Evolutionary conservation across 2,113 vertebrate species (phyloP), one percentile per base, ranked within the genome.

Genomic region (Procavia capensis): DNA sequence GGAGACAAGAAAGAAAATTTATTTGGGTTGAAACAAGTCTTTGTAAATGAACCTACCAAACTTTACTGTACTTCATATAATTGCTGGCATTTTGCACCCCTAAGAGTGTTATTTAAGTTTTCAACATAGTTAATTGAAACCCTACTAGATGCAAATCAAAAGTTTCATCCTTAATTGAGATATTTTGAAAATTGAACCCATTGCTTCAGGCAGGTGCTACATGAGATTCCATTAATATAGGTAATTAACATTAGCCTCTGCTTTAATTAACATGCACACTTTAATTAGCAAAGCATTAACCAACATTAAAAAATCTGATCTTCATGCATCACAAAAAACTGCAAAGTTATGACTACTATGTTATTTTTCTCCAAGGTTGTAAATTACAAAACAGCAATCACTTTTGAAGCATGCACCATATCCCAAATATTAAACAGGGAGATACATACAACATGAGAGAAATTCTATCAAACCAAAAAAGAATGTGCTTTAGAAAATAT

Each of bases 201-300:
- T 98, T 98, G 99, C 99, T 99, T 99, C 98, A 99, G 99, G 99
- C 99, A 99, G 99, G 99, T 99, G 99, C 98, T 99, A 99, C 99
- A 99, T 98, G 98, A 99, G 99, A 99, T 99, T 99, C 99, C 99
- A 99, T 99, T 99, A 99, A 99, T 99, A 99, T 99, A 99, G 99
- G 99, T 99, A 99, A 99, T 99, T 99, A 99, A 99, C 99, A 99
- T 99, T 99, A 99, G 99, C 99, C 99, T 99, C 99, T 99, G 99
- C 99, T 99, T 99, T 99, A 99, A 99, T 99, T 99, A 99, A 99
- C 99, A 99, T 99, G 99, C 99, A 99, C 99, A 99, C 99, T 99
- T 99, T 99, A 99, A 99, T 99, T 99, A 99, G 99, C 98, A 99
- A 99, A 99, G 99, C 99, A 99, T 99, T 99, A 99, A 99, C 98